Evolutionary conservation across 2,797 vertebrate species (phyloP).

Genomic region (Cephalopachus bancanus): DNA sequence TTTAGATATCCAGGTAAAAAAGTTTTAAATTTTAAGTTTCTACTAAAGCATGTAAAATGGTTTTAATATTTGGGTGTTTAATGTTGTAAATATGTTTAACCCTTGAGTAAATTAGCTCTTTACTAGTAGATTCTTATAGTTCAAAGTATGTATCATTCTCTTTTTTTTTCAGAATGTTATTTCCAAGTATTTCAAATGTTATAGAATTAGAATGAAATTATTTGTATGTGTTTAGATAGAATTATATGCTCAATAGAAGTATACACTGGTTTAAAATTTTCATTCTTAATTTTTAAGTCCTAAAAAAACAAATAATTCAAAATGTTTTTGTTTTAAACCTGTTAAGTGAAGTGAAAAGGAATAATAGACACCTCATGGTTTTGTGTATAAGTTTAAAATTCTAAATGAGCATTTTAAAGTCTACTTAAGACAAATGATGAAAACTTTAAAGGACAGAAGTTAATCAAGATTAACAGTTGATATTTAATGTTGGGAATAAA

Average conservation of each 20-base stretch:
- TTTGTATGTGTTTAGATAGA: constrained; percentile 75
- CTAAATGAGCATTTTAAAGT: constrained; percentile 72
- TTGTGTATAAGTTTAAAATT: constrained; percentile 66
- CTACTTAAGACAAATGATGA: constrained; percentile 57
- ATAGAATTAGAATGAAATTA: constrained; percentile 68
- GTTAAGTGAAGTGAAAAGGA: constrained; percentile 16
- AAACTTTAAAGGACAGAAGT: constrained; percentile 54
- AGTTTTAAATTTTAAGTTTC: constrained; percentile 88
- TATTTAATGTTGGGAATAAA: constrained; percentile 62
- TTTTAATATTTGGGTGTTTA: constrained; percentile 81
- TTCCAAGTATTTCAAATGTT: constrained; percentile 76
- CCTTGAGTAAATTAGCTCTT: constrained; percentile 72
- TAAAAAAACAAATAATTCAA: constrained; percentile 74
- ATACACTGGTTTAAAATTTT: constrained; percentile 73
- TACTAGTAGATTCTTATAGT: constrained; percentile 84
- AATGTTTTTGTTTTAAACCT: constrained; percentile 71
- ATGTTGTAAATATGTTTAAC: constrained; percentile 83
- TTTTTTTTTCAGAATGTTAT: constrained; percentile 77
- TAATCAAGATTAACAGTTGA: constrained; percentile 50
- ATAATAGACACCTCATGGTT: constrained; percentile 37
- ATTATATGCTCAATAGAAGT: constrained; percentile 70
- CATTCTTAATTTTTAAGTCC: constrained; percentile 66
- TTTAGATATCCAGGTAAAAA: constrained; percentile 91
- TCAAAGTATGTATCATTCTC: constrained; percentile 71
- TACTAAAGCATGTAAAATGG: constrained; percentile 87